These are phyloP conservation scores for Gari tellinella DNA, from an alignment of 2,888 invertebrate species.

Conservation along the genomic window DNA sequence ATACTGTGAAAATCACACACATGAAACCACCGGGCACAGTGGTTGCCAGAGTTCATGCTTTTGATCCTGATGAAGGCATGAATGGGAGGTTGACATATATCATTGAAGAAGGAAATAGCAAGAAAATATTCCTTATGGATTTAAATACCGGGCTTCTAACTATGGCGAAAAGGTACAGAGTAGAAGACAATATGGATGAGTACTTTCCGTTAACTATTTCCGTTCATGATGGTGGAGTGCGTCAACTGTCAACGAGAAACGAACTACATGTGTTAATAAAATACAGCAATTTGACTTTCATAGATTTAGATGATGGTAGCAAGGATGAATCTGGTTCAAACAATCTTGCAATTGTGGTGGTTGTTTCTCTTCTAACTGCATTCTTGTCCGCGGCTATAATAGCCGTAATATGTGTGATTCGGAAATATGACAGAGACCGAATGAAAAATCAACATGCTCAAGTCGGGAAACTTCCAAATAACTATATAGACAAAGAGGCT, in stretches of 20 bases:
- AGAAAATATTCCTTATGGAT: slow-evolving; percentile 65
- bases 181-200: slow-evolving; percentile 51
- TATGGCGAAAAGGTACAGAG: slow-evolving; percentile 51
- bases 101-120: slow-evolving; percentile 79
- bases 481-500: slow-evolving; percentile 47
- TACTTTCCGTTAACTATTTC: slow-evolving; percentile 52
- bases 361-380: slow-evolving; percentile 60
- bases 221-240: slow-evolving; percentile 62
- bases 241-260: slow-evolving; percentile 45
- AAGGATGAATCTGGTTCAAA: slow-evolving; percentile 38
- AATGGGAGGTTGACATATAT: slow-evolving; percentile 74
- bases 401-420: slow-evolving; percentile 63
- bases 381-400: slow-evolving; percentile 65
- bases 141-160: slow-evolving; percentile 55
- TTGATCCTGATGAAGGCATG: slow-evolving; percentile 72
- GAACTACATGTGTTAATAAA: slow-evolving; percentile 53
- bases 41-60: slow-evolving; percentile 70
- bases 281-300: slow-evolving; percentile 59
- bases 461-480: slow-evolving; percentile 62
- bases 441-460: slow-evolving; percentile 54
- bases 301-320: background rate
- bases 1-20: slow-evolving; percentile 69
- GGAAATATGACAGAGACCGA: slow-evolving; percentile 61
- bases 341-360: slow-evolving; percentile 64
- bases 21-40: slow-evolving; percentile 65